A percentile compares a stretch with the other conserved stretches of the same genome.
These are phyloP conservation scores for Latrodectus elegans DNA, from an alignment of 2,888 invertebrate species.

Conservation along the genomic window DNA sequence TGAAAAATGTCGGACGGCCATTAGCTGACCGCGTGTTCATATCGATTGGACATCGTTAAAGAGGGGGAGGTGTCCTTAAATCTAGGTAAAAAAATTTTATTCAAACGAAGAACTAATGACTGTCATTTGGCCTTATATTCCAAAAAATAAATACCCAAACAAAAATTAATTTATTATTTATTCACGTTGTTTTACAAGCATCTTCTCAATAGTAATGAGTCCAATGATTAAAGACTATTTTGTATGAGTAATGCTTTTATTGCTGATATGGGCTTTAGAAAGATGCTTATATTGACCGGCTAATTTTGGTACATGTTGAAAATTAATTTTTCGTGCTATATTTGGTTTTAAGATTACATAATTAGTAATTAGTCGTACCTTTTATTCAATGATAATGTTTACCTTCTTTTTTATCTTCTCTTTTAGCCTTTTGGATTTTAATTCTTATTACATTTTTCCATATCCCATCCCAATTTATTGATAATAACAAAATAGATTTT, in stretches of 20 bases:
- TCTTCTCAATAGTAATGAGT: constrained; percentile 54
- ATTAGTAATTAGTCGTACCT: not conserved
- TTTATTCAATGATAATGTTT: not conserved
- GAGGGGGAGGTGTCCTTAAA: constrained; percentile 44
- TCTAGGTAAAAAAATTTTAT: constrained; percentile 41
- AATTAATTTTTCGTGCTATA: not conserved
- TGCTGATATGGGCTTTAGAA: not conserved
- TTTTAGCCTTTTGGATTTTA: not conserved
- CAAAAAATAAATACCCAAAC: constrained; percentile 50
- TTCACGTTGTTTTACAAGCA: constrained; percentile 61
- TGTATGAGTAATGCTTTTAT: constrained; percentile 26
- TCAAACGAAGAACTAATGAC: constrained; percentile 58
- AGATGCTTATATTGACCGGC: not conserved
- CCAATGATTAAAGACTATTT: constrained; percentile 52
- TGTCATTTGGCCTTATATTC: constrained; percentile 61
- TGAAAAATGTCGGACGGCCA: constrained; percentile 65
- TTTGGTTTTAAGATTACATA: not conserved
- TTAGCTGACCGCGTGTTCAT: constrained; percentile 65
- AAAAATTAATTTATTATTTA: constrained; percentile 47
- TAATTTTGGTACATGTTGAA: not conserved
- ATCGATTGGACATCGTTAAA: constrained; percentile 62
- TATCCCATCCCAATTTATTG: too few relatives aligned
- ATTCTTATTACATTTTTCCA: too few relatives aligned
- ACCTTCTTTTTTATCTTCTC: not conserved
- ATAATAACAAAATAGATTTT: too few relatives aligned